These are phyloP conservation scores for Pseudochirops corinnae DNA, from an alignment of 2,797 vertebrate species.

Conservation along the genomic window DNA sequence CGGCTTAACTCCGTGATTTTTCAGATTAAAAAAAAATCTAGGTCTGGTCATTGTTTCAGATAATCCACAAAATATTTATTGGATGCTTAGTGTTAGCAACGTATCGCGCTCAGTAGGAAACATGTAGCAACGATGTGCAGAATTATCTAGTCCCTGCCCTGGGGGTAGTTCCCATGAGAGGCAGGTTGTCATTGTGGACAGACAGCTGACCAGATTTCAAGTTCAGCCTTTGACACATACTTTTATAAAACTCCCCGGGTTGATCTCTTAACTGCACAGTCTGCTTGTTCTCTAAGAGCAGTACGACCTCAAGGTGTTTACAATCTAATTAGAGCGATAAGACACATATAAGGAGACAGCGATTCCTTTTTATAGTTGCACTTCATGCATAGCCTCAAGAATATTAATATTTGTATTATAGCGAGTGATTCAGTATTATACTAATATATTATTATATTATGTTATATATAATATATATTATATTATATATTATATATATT, in stretches of 20 bases:
- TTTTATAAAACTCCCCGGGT: neutral
- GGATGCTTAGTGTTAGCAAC: neutral
- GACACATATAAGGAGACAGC: neutral
- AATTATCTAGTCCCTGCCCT: neutral
- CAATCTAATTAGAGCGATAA: neutral
- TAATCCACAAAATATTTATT: neutral
- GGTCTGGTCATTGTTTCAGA: neutral
- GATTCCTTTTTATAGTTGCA: neutral
- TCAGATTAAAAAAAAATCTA: neutral
- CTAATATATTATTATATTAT: no score
- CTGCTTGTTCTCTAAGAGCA: neutral
- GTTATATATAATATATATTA: no score
- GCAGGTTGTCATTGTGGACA: neutral
- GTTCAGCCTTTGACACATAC: neutral
- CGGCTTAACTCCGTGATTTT: neutral
- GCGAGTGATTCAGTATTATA: neutral
- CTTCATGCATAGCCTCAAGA: neutral
- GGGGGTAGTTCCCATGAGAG: neutral
- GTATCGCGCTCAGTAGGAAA: neutral
- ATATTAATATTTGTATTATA: neutral
- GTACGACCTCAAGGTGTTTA: neutral
- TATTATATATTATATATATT: no score
- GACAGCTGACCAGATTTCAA: neutral
- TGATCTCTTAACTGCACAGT: neutral
- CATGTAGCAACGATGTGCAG: neutral